These are phyloP conservation scores for Gallinago paraguaiae DNA, from an alignment of 2,113 vertebrate species.

Conservation along the genomic window DNA sequence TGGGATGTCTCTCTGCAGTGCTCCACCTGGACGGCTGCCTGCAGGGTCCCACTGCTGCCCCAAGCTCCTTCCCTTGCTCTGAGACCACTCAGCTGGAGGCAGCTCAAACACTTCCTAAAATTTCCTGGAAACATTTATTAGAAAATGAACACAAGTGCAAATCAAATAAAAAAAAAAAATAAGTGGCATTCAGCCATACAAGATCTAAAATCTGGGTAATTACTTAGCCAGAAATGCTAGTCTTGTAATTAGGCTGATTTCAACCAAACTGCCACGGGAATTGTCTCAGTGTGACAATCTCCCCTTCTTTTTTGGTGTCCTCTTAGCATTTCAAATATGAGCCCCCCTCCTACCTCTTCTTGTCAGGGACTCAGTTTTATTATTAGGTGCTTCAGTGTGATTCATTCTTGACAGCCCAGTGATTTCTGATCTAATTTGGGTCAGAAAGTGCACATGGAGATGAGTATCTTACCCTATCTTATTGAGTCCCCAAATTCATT, in stretches of 20 bases:
- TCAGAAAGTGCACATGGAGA: slow-evolving; percentile 20
- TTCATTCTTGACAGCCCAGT: slow-evolving; percentile 8
- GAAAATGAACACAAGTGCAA: background rate
- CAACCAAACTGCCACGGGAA: background rate
- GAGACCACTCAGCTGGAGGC: rapidly evolving
- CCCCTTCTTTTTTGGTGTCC: background rate
- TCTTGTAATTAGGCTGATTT: background rate
- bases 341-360: background rate
- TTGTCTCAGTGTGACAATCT: rapidly evolving
- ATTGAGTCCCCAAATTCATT: background rate
- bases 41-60: background rate
- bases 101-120: rapidly evolving
- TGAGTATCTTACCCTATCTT: background rate
- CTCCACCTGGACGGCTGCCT: background rate
- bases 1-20: background rate
- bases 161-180: background rate
- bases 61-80: rapidly evolving
- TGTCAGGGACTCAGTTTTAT: background rate
- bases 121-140: background rate
- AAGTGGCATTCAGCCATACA: background rate
- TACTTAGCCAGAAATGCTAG: background rate
- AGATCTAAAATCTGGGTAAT: background rate
- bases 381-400: background rate
- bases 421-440: slow-evolving; percentile 27
- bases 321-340: background rate